Conservation (phyloP, 2,113 vertebrate genomes). For the Pseudorhombus dupliciocellatus region DNA sequence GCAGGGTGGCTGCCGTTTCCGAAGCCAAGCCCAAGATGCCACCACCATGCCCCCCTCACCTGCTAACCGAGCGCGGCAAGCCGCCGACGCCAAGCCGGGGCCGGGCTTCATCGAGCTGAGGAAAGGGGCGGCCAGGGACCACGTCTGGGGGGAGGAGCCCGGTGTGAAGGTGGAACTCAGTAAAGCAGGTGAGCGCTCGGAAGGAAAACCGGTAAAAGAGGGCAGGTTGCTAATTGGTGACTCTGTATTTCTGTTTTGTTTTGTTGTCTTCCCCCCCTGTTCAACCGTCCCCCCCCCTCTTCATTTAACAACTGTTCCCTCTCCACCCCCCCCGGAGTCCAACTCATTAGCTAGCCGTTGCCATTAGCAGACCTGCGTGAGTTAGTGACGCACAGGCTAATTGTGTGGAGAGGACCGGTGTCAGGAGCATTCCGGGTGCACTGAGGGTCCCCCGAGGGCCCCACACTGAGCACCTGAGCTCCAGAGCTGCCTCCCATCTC, state of each 20-base stretch:
- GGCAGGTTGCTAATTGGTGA: constrained; percentile 79
- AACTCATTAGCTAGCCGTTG: constrained; percentile 84
- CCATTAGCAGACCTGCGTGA: constrained; percentile 77
- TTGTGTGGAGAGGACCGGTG: constrained; percentile 81
- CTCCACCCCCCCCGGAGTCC: constrained; percentile 67
- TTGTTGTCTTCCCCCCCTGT: constrained; percentile 40
- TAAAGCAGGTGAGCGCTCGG: constrained; percentile 76
- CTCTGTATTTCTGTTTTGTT: constrained; percentile 63
- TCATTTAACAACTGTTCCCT: constrained; percentile 52
- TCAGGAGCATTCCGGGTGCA: constrained; percentile 70
- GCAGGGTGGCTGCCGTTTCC: constrained; percentile 75
- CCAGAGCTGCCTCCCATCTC: constrained; percentile 71
- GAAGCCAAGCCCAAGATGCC: constrained; percentile 15
- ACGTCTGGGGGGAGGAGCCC: constrained; percentile 67
- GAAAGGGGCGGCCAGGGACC: constrained; percentile 54
- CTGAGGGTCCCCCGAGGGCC: constrained; percentile 56
- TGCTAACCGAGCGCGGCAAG: constrained; percentile 55
- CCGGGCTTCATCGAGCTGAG: constrained; percentile 77
- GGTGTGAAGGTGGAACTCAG: constrained; percentile 67
- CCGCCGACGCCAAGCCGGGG: constrained; percentile 20
- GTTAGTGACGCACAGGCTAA: constrained; percentile 81
- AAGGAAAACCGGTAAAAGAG: constrained; percentile 19
- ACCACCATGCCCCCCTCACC: constrained; percentile 77
- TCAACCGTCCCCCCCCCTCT: constrained; percentile 45
- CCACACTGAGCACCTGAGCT: constrained; percentile 74